Conservation (phyloP, 2,113 vertebrate genomes). For the Entomyzon cyanotis region DNA sequence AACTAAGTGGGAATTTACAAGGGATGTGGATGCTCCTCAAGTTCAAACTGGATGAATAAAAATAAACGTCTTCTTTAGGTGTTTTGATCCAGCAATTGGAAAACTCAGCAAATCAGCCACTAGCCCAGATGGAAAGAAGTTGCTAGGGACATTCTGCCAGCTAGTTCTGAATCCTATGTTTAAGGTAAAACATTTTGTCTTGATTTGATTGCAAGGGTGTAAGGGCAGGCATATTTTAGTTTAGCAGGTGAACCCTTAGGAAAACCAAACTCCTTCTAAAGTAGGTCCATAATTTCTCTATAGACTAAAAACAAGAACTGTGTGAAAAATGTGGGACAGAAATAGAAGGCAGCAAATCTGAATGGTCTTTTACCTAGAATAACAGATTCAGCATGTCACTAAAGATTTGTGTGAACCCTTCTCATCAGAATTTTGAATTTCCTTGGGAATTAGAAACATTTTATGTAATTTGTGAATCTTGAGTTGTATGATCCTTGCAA, state of each 20-base stretch:
- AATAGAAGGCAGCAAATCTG: not conserved
- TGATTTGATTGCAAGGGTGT: not conserved
- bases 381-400: not conserved
- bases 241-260: not conserved
- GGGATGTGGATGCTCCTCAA: not conserved
- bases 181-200: conserved; percentile 25
- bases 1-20: not conserved
- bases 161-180: conserved; percentile 62
- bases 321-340: not conserved
- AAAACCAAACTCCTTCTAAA: not conserved
- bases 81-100: conserved; percentile 63
- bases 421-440: not conserved
- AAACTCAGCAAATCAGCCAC: conserved; percentile 68
- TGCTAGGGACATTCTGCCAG: conserved; percentile 69
- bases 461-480: not conserved
- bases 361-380: not conserved
- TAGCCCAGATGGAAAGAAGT: conserved; percentile 61
- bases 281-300: not conserved
- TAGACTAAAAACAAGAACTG: not conserved
- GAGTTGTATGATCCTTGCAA: not conserved
- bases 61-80: not conserved
- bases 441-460: not conserved
- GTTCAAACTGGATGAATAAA: not conserved
- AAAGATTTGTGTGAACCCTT: not conserved
- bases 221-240: not conserved